Conservation (phyloP, 2,797 vertebrate species). For the Epinephelus malabaricus region DNA sequence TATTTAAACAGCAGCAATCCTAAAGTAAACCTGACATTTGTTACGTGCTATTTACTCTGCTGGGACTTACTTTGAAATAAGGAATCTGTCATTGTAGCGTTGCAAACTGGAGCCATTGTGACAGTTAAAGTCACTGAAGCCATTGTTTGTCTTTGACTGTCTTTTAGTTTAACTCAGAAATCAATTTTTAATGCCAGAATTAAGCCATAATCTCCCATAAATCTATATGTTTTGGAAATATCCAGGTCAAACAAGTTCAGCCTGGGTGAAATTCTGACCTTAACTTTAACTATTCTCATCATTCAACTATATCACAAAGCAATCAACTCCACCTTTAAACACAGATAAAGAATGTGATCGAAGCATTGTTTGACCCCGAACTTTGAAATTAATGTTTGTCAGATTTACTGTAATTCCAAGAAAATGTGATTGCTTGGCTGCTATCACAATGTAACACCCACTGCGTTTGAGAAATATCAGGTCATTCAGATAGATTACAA, state of each 20-base stretch:
- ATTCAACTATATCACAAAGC: conserved; percentile 11
- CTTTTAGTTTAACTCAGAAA: neutral
- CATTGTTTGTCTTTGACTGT: conserved; percentile 14
- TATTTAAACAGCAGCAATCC: conserved; percentile 70
- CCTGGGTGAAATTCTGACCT: neutral
- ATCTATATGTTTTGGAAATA: neutral
- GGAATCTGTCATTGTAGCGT: conserved; percentile 31
- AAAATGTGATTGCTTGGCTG: neutral
- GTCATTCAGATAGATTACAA: conserved; percentile 20
- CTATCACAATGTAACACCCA: conserved; percentile 6
- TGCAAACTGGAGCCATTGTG: conserved; percentile 4
- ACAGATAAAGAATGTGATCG: neutral
- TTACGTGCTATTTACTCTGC: conserved; percentile 63
- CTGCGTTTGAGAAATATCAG: neutral
- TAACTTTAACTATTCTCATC: neutral
- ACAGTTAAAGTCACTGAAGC: neutral
- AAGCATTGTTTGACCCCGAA: neutral
- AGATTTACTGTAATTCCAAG: neutral
- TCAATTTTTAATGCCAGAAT: neutral
- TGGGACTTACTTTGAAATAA: conserved; percentile 53
- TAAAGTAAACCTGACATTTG: conserved; percentile 70
- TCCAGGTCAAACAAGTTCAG: neutral
- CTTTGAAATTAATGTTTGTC: neutral
- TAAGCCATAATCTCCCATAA: neutral
- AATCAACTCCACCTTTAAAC: conserved; percentile 19